Conservation (phyloP, 2,888 invertebrate genomes). For the Pseudolycoriella hygida region DNA sequence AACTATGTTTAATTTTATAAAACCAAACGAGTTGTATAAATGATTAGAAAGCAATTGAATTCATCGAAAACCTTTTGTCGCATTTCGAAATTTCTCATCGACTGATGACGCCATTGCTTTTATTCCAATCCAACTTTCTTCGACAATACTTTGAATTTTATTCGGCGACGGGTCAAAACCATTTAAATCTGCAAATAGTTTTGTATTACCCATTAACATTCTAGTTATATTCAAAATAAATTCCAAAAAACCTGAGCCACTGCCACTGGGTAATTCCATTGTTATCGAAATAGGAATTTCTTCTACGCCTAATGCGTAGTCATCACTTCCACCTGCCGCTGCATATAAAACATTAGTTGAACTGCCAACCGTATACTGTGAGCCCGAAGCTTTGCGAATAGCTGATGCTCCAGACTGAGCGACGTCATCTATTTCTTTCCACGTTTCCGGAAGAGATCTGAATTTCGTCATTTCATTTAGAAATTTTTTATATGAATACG, state of each 20-base stretch:
- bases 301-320: slow-evolving; percentile 39
- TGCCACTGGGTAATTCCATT: slow-evolving; percentile 42
- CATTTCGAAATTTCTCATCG: background rate
- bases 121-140: slow-evolving; percentile 37
- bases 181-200: too few species aligned
- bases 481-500: background rate
- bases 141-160: slow-evolving; percentile 35
- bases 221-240: too few species aligned
- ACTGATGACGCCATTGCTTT: slow-evolving; percentile 18
- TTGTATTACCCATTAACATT: too few species aligned
- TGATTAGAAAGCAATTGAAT: too few species aligned
- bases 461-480: background rate
- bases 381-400: slow-evolving; percentile 22
- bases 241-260: slow-evolving; percentile 21
- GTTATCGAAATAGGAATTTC: slow-evolving; percentile 42
- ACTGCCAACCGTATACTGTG: slow-evolving; percentile 27
- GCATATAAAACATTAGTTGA: slow-evolving; percentile 31
- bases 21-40: too few species aligned
- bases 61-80: too few species aligned
- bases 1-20: too few species aligned
- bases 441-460: slow-evolving; percentile 26
- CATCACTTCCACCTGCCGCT: slow-evolving; percentile 44
- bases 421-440: slow-evolving; percentile 24
- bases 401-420: slow-evolving; percentile 24
- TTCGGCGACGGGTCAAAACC: slow-evolving; percentile 35